Conservation (phyloP, 2,113 vertebrate species). For the Rhea americana region DNA sequence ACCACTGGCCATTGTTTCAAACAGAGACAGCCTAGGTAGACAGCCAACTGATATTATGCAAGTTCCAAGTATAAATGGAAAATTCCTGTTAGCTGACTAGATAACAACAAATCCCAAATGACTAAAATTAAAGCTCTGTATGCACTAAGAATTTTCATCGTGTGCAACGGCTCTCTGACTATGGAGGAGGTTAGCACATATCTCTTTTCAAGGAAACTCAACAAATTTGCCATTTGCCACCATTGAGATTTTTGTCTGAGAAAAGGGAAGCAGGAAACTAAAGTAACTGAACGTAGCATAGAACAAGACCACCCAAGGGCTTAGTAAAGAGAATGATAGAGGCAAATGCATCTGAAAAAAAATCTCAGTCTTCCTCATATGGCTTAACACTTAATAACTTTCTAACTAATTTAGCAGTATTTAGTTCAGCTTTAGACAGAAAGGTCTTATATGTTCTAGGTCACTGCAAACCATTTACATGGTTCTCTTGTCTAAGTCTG, state of each 20-base stretch:
- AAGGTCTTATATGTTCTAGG: neutral
- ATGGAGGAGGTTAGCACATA: neutral
- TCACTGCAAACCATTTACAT: constrained; percentile 1
- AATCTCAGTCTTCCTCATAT: neutral
- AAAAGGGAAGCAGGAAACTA: neutral
- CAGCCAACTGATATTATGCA: neutral
- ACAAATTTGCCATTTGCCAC: neutral
- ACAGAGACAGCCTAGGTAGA: neutral
- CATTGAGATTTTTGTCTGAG: neutral
- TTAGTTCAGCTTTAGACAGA: neutral
- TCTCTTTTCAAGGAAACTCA: neutral
- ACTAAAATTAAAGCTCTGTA: neutral
- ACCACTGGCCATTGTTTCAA: neutral
- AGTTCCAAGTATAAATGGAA: neutral
- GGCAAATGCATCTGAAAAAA: neutral
- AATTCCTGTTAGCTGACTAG: neutral
- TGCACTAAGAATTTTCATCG: neutral
- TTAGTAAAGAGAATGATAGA: neutral
- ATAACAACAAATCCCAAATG: neutral
- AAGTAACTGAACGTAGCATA: rapidly evolving
- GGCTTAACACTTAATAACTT: constrained; percentile 2
- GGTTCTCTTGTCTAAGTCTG: neutral
- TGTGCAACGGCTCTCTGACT: neutral
- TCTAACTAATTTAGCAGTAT: constrained; percentile 12
- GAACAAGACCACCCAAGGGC: neutral